Percentiles rank a stretch among this genome's conserved stretches.
Evolutionary conservation across 2,113 vertebrate species (phyloP).

Genomic region (Daphoenositta chrysoptera): DNA sequence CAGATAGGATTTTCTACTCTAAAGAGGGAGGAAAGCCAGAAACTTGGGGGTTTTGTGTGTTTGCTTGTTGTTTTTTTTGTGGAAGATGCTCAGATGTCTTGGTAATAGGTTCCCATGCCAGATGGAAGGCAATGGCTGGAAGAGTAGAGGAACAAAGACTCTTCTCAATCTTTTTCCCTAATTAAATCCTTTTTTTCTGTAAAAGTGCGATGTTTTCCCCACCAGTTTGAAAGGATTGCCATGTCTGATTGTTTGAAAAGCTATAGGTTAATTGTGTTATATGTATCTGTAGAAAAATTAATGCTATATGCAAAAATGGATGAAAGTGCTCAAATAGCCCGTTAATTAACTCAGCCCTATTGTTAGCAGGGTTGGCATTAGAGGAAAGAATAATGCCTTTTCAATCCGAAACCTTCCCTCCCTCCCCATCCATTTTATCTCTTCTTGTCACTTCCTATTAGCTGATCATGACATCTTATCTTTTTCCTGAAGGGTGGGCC

Average conservation of each 20-base stretch:
- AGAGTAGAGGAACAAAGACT: constrained; percentile 2
- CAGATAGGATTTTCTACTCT: constrained; percentile 3
- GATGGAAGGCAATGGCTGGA: constrained; percentile 30
- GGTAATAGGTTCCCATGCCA: constrained; percentile 9
- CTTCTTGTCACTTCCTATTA: constrained; percentile 82
- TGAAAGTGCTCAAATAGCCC: constrained; percentile 63
- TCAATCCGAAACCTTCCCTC: constrained; percentile 64
- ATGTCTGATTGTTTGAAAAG: constrained; percentile 36
- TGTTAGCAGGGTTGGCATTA: constrained; percentile 63
- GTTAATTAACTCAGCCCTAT: constrained; percentile 65
- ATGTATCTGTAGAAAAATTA: constrained; percentile 44
- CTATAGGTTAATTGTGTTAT: constrained; percentile 66
- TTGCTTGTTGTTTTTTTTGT: neutral
- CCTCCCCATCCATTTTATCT: constrained; percentile 68
- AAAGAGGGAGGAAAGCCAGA: neutral
- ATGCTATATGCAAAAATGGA: constrained; percentile 62
- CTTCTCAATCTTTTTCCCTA: constrained; percentile 5
- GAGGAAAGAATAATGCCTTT: constrained; percentile 68
- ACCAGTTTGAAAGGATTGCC: neutral
- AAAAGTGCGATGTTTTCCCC: neutral
- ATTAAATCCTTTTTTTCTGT: neutral
- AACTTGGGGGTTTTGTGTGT: neutral
- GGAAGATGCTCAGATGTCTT: constrained; percentile 25
- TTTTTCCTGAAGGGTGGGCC: constrained; percentile 76
- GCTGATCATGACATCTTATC: constrained; percentile 77